Evolutionary conservation across 37 sponge, comb jelly and placozoan genomes (phyloP), one percentile per base, ranked within the genome.

Genomic region (Sycon ciliatum): DNA sequence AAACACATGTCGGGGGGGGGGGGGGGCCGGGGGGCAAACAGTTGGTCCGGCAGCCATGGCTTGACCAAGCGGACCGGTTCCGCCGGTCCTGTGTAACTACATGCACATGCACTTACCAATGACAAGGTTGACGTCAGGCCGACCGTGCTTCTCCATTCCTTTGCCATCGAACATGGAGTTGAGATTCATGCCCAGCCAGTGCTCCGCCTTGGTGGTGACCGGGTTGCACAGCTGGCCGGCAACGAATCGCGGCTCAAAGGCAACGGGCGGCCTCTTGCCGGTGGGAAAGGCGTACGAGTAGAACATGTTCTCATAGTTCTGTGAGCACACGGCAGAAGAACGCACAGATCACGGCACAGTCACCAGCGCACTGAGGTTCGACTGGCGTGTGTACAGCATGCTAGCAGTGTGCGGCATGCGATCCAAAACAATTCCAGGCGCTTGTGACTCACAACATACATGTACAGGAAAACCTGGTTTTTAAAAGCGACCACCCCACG

Each of bases 221-320:
- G 82, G 82, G 40, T 75, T 81, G 22, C 32, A 56, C 36, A 68
- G 60, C 23, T 62, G 57, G 23, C 63, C 71, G 24, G 72, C 24
- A 22, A 42, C 55, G 36, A 78, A 78, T 26, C 63, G 60, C 11
- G 79, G 64, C 40, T 69, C 79, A 71, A 78, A 71, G 32, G 60
- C 28, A 24, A 36, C 55, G 16, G 58, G 36, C 5, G 63, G 24
- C 31, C 22, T 22, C 1, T 49, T 68, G 1, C 79, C 79, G 20
- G 79, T 78, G 46, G 52, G 11, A 56, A 78, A 78, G 34, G 34
- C 60, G 39, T 78, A 78, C 1, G 67, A 78, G 71, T 78, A 78
- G 32, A 78, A 78, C 79, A 78, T 78, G 40, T 78, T 78, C 55
- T 78, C 79, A 36, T 78, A 78, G 23, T 78, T 78, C 79, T 78